Evolutionary conservation across 2,113 vertebrate genomes (phyloP).

Genomic region (Vulpes vulpes): DNA sequence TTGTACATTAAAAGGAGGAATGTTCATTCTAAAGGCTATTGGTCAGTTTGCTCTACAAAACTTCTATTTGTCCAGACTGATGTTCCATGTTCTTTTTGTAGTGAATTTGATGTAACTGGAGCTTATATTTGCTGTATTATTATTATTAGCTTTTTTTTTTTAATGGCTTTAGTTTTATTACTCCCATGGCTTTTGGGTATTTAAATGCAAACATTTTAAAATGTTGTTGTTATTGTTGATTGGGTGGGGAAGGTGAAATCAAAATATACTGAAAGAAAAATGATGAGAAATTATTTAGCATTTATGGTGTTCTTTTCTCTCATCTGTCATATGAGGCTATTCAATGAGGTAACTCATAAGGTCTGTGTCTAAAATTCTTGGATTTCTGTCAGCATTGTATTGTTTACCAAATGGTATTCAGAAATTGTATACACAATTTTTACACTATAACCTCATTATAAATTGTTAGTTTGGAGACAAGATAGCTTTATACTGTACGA

Average conservation of each 20-base stretch:
- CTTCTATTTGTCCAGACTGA: background rate
- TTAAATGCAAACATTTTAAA: background rate
- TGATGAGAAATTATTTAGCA: constrained; percentile 5
- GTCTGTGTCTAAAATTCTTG: constrained; percentile 13
- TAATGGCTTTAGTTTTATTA: background rate
- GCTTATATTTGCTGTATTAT: background rate
- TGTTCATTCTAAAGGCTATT: background rate
- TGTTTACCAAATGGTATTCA: background rate
- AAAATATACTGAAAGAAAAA: constrained; percentile 29
- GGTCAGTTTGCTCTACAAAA: background rate
- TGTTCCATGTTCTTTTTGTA: background rate
- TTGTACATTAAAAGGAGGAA: background rate
- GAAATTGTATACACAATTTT: background rate
- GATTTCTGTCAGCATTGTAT: background rate
- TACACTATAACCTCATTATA: background rate
- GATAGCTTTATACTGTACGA: background rate
- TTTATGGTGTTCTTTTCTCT: background rate
- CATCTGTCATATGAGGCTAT: background rate
- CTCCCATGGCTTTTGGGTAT: background rate
- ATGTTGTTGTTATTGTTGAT: background rate
- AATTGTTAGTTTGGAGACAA: background rate
- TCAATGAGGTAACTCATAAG: background rate
- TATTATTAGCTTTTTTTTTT: background rate
- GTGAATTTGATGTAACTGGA: background rate
- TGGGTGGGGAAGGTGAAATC: background rate